These are phyloP conservation scores for Chironomus striatipennis DNA, from an alignment of 1,140 invertebrate species.

Conservation along the genomic window DNA sequence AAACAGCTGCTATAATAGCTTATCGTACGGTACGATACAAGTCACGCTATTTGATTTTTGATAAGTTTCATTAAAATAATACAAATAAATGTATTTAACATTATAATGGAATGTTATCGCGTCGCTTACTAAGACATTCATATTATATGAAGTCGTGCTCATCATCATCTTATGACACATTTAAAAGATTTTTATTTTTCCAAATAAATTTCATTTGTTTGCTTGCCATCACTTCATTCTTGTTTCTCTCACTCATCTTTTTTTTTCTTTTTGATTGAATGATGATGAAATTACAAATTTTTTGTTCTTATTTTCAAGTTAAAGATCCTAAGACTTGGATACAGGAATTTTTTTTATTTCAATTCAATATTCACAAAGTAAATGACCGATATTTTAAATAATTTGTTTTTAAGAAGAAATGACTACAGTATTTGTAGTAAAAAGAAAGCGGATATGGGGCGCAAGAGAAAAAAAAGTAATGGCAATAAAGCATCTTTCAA, in stretches of 20 bases:
- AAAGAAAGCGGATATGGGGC: conserved; percentile 11
- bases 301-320: not conserved
- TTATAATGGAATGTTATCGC: not conserved
- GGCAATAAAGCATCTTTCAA: conserved; percentile 12
- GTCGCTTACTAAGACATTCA: conserved; percentile 1
- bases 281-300: not conserved
- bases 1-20: conserved; percentile 7
- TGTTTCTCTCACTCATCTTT: not conserved
- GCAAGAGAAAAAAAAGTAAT: not conserved
- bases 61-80: not conserved
- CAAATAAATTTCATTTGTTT: conserved; percentile 5
- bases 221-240: not conserved
- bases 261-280: not conserved
- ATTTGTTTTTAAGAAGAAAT: not conserved
- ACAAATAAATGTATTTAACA: not conserved
- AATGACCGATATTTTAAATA: conserved; percentile 9
- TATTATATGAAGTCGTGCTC: not conserved
- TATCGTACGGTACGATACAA: conserved; percentile 1
- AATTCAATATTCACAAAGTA: conserved; percentile 7
- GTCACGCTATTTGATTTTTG: conserved; percentile 8
- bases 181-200: not conserved
- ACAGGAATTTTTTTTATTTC: not conserved
- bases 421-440: not conserved
- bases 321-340: no score
- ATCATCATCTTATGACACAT: conserved; percentile 11